Conservation (phyloP, 2,888 invertebrate genomes). For the Clivina fossor region DNA sequence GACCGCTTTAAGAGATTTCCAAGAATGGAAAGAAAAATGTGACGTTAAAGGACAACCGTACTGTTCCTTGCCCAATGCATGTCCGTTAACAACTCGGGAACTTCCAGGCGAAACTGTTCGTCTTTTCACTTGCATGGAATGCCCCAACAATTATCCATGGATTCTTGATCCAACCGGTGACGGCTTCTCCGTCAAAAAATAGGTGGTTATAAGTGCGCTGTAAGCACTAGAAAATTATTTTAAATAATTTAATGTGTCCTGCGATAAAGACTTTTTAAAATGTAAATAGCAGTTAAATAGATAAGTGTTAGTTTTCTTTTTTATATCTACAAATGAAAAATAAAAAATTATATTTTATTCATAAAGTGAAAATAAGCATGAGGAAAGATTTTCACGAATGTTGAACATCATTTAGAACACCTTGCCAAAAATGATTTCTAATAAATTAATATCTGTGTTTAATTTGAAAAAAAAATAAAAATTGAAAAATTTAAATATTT, state of each 20-base stretch:
- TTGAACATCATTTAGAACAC: conserved; percentile 10
- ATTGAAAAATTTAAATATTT: conserved; percentile 12
- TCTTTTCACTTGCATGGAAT: conserved; percentile 94
- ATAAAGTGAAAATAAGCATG: conserved; percentile 6
- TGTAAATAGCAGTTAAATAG: conserved; percentile 16
- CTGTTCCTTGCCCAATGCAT: conserved; percentile 90
- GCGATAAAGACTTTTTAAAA: conserved; percentile 23
- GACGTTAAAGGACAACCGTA: conserved; percentile 92
- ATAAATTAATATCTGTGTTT: conserved; percentile 11
- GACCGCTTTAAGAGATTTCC: conserved; percentile 84
- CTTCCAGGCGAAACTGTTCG: conserved; percentile 89
- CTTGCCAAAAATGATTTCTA: conserved; percentile 14
- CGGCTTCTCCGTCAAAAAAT: conserved; percentile 82
- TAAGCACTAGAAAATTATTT: conserved; percentile 2
- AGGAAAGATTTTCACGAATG: conserved; percentile 5
- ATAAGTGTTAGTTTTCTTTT: conserved; percentile 21
- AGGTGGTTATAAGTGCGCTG: conserved; percentile 41
- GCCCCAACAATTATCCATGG: conserved; percentile 95
- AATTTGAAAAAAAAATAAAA: conserved; percentile 24
- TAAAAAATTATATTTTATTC: conserved; percentile 7
- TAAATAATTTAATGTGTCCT: conserved; percentile 18
- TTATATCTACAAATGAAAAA: conserved; percentile 8
- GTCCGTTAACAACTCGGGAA: conserved; percentile 85
- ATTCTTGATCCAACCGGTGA: conserved; percentile 92
- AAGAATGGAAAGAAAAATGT: conserved; percentile 94